Evolutionary conservation across 37 sponge, comb jelly and placozoan genomes (phyloP).

Genomic region (Oscarella lobularis): DNA sequence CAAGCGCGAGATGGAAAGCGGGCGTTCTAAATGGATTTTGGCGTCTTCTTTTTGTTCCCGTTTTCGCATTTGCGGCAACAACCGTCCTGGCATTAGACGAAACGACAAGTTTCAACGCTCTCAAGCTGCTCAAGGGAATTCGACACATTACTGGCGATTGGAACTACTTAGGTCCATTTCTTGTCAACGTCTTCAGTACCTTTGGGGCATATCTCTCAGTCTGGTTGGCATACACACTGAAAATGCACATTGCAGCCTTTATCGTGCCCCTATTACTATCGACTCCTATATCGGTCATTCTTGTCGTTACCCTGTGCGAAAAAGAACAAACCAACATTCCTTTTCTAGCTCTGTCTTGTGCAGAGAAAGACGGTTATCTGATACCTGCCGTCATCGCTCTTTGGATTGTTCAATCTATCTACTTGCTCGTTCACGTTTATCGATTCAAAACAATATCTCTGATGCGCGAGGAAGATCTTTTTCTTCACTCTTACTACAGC

Average conservation of each 20-base stretch:
- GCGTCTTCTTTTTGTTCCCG: not conserved
- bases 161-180: not conserved
- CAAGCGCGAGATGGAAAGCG: not conserved
- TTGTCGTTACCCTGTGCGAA: not conserved
- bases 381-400: not conserved
- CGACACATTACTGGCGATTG: not conserved
- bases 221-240: not conserved
- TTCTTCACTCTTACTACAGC: conserved; percentile 57
- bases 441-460: not conserved
- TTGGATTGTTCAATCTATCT: not conserved
- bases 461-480: conserved; percentile 45
- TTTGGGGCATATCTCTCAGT: not conserved
- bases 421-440: not conserved
- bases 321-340: not conserved
- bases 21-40: not conserved
- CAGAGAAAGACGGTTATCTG: too few relatives aligned
- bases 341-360: not conserved
- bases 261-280: not conserved
- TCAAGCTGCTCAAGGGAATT: not conserved
- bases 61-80: not conserved
- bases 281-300: not conserved
- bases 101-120: too few relatives aligned
- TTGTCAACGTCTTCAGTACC: not conserved
- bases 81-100: too few relatives aligned
- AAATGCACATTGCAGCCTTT: not conserved